Conservation (phyloP, 1,140 invertebrate species). For the Bombus superbus region DNA sequence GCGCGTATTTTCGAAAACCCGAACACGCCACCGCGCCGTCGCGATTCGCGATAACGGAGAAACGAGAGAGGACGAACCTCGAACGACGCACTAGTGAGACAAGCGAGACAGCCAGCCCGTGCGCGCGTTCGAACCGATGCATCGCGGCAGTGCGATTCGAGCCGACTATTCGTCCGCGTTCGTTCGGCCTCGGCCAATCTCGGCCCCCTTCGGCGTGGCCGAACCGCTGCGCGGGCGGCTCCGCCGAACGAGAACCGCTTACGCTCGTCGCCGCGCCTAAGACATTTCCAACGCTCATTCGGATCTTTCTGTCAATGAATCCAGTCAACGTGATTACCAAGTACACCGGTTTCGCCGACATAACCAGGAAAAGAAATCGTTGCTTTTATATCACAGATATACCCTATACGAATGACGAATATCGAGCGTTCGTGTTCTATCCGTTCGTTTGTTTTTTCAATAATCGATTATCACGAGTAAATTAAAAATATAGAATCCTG, state of each 20-base stretch:
- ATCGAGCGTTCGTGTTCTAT: no score
- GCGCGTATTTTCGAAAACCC: slow-evolving; percentile 48
- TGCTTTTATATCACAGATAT: no score
- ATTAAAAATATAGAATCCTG: no score
- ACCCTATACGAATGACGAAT: no score
- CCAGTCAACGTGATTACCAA: not conserved
- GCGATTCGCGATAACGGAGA: slow-evolving; percentile 9
- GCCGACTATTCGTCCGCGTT: slow-evolving; percentile 65
- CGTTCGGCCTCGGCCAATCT: slow-evolving; percentile 51
- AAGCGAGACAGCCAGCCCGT: slow-evolving; percentile 43
- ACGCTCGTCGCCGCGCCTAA: not conserved
- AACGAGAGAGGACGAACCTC: slow-evolving; percentile 37
- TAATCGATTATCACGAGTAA: no score
- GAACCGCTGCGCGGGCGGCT: slow-evolving; percentile 59
- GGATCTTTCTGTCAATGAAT: slow-evolving; percentile 43
- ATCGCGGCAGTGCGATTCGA: slow-evolving; percentile 71
- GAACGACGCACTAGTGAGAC: slow-evolving; percentile 51
- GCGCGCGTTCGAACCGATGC: slow-evolving; percentile 65
- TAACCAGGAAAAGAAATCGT: not conserved
- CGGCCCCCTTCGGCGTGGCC: slow-evolving; percentile 52
- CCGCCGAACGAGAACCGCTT: slow-evolving; percentile 13
- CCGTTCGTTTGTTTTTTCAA: no score
- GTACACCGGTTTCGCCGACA: not conserved
- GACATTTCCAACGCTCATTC: slow-evolving; percentile 7
- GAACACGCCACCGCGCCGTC: slow-evolving; percentile 12